Evolutionary conservation across 2,113 vertebrate genomes (phyloP), one percentile per base, ranked within the genome.

Genomic region (Bombycilla garrulus): DNA sequence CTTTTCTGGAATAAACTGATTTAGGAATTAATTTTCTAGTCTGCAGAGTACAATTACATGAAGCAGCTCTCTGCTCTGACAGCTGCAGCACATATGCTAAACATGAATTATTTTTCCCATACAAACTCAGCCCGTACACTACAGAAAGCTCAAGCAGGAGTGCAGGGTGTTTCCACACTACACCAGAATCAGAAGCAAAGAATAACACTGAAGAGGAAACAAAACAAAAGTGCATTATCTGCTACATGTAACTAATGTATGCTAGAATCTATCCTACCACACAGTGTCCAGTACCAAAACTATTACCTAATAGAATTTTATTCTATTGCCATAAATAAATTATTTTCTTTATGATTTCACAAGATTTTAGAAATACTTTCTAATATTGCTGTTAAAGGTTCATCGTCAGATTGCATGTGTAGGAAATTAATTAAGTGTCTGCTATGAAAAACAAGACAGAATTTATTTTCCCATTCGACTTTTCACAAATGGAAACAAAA

Each of bases 31-130:
- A 88, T 73, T 87, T 94, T 86, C 86, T 36, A n/a, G 44, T n/a
- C 51, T 28, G 35, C 74, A 48, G 31, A 80, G 57, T 62, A 58
- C 71, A 78, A 17, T 67, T 69, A 82, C 50, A 71, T 4, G 24
- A 76, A 64, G 74, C 11, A 81, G 85, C 58, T 60, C 45, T 23
- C 15, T 83, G 91, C 80, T 86, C 58, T 56, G 60, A 74, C 65
- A 95, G 74, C 51, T 92, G 92, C n/a, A 44, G 24, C 26, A 14
- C 48, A 38, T 23, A 58, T n/a, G 14, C 11, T 45, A 36, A 51
- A 22, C 51, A 81, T 66, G 5, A n/a, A n/a, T 54, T 94, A 92
- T 78, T 96, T 96, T 93, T 67, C 62, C 82, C 71, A 62, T 74
- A 84, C 26, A 62, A 80, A 91, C 62, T 78, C 77, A 64, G 90